These are phyloP conservation scores for Bombus difficillimus DNA, from an alignment of 1,140 invertebrate genomes.

Conservation along the genomic window DNA sequence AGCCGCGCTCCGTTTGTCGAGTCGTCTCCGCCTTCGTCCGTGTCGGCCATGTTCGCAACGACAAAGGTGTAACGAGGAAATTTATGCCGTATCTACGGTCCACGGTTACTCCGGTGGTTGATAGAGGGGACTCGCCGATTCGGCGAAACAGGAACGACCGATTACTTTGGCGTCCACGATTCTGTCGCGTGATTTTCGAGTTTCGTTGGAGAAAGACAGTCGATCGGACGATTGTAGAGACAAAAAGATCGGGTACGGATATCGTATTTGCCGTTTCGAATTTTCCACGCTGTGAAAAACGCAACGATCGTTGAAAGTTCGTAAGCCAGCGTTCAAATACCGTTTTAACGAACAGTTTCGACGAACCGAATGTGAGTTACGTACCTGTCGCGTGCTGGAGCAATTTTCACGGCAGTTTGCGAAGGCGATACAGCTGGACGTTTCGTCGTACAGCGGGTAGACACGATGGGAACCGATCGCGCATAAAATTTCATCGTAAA, in stretches of 20 bases:
- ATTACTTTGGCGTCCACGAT: background rate
- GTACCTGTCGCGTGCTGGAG: background rate
- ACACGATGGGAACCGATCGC: background rate
- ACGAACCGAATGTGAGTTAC: background rate
- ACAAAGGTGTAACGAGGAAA: slow-evolving; percentile 49
- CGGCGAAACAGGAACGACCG: background rate
- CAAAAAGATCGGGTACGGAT: too few species aligned
- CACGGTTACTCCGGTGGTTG: background rate
- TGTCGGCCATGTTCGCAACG: slow-evolving; percentile 36
- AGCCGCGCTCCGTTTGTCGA: slow-evolving; percentile 32
- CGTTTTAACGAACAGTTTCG: background rate
- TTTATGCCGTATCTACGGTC: slow-evolving; percentile 54
- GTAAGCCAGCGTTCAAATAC: background rate
- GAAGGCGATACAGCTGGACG: background rate
- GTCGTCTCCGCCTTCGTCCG: background rate
- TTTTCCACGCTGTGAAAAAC: background rate
- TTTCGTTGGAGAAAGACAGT: background rate
- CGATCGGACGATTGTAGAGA: rapidly evolving
- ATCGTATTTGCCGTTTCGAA: too few species aligned
- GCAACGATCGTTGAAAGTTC: background rate
- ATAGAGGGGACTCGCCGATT: background rate
- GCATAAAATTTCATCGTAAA: slow-evolving; percentile 38
- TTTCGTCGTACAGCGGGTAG: background rate
- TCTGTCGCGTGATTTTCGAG: too few species aligned
- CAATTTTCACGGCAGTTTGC: background rate